Conservation (phyloP, 2,888 invertebrate species). For the Chromoteleia sp. region DNA sequence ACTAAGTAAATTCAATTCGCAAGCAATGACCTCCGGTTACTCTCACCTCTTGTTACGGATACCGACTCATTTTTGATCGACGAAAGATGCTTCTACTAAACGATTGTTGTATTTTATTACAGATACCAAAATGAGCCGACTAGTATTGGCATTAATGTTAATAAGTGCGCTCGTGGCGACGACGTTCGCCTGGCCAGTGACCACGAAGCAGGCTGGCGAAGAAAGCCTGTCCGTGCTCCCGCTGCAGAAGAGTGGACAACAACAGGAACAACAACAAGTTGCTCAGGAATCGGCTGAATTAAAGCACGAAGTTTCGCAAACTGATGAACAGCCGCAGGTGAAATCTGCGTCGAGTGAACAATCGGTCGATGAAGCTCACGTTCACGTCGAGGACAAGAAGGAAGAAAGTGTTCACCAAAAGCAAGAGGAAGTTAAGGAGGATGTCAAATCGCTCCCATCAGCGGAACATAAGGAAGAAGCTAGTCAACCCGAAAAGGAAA, state of each 20-base stretch:
- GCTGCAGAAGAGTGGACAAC: slow-evolving; percentile 64
- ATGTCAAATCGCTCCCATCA: slow-evolving; percentile 8
- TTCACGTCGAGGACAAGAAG: slow-evolving; percentile 74
- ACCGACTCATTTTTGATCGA: background rate
- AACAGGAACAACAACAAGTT: slow-evolving; percentile 61
- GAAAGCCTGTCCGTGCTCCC: slow-evolving; percentile 62
- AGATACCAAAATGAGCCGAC: slow-evolving; percentile 85
- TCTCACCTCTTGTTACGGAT: slow-evolving; percentile 7
- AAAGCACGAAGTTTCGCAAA: slow-evolving; percentile 67
- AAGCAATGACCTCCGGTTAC: slow-evolving; percentile 64
- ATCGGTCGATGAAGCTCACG: slow-evolving; percentile 41
- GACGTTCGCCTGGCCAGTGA: slow-evolving; percentile 87
- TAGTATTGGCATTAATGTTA: slow-evolving; percentile 82
- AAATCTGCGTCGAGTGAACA: slow-evolving; percentile 55
- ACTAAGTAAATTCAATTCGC: slow-evolving; percentile 60
- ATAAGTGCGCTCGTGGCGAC: slow-evolving; percentile 87
- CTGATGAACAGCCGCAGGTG: slow-evolving; percentile 68
- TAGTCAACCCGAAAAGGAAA: slow-evolving; percentile 52
- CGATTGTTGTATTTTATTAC: background rate
- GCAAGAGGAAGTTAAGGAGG: slow-evolving; percentile 27
- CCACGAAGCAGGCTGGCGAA: slow-evolving; percentile 81
- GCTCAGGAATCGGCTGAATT: slow-evolving; percentile 67
- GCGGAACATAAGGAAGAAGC: slow-evolving; percentile 67
- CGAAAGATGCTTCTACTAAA: too few relatives aligned
- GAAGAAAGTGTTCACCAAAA: slow-evolving; percentile 62